These are phyloP conservation scores for Luperina nickerlii DNA, from an alignment of 2,888 invertebrate genomes.

Conservation along the genomic window DNA sequence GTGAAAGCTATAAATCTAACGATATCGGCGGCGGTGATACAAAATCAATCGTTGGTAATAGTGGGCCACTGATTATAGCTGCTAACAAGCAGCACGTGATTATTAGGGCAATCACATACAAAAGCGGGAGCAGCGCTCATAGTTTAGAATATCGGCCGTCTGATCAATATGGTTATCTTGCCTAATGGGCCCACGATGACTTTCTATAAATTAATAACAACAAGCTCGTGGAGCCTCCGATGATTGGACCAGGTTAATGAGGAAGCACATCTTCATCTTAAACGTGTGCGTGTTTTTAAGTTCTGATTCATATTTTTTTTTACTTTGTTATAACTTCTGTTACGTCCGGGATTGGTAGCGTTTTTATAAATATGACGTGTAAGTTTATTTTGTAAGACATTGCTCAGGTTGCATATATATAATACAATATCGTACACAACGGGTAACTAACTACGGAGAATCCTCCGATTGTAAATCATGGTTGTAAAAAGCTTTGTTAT, in stretches of 20 bases:
- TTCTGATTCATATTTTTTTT: slow-evolving; percentile 69
- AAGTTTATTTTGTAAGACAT: slow-evolving; percentile 46
- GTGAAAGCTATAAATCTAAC: slow-evolving; percentile 86
- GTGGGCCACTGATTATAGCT: slow-evolving; percentile 83
- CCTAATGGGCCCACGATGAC: slow-evolving; percentile 88
- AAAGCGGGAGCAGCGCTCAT: slow-evolving; percentile 77
- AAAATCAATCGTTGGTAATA: slow-evolving; percentile 83
- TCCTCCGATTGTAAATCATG: slow-evolving; percentile 70
- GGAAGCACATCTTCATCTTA: slow-evolving; percentile 86
- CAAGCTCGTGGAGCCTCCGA: slow-evolving; percentile 79
- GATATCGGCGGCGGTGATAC: slow-evolving; percentile 78
- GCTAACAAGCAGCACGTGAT: slow-evolving; percentile 88
- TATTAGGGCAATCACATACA: slow-evolving; percentile 87
- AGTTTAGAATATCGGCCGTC: slow-evolving; percentile 78
- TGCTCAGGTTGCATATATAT: slow-evolving; percentile 40
- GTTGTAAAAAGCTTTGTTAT: slow-evolving; percentile 76
- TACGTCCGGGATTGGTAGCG: slow-evolving; percentile 68
- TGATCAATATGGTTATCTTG: slow-evolving; percentile 87
- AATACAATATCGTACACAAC: slow-evolving; percentile 37
- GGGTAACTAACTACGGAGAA: slow-evolving; percentile 54
- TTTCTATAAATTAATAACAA: slow-evolving; percentile 90
- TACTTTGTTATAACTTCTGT: slow-evolving; percentile 75
- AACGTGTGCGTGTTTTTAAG: slow-evolving; percentile 78
- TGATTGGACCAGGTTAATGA: slow-evolving; percentile 87
- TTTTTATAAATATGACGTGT: slow-evolving; percentile 59